Evolutionary conservation across 2,797 vertebrate genomes (phyloP).

Genomic region (Carcharodon carcharias): DNA sequence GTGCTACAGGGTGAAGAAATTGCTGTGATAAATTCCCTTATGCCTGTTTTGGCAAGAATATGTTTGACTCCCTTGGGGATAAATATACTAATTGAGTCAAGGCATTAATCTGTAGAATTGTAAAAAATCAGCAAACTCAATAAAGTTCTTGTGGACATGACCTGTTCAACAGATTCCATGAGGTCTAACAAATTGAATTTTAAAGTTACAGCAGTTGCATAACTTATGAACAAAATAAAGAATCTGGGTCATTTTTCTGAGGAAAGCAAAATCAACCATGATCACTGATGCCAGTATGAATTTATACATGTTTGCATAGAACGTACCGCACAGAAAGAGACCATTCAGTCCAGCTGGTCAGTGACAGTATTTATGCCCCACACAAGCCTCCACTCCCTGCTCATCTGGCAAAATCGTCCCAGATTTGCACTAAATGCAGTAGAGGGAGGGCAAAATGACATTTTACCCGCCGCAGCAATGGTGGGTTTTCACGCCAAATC

Average conservation of each 20-base stretch:
- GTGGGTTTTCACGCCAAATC: no score
- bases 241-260: not conserved
- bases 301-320: not conserved
- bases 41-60: not conserved
- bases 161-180: not conserved
- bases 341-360: not conserved
- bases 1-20: not conserved
- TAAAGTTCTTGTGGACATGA: not conserved
- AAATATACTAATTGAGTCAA: not conserved
- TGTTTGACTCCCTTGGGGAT: not conserved
- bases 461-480: no score
- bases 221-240: not conserved
- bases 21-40: not conserved
- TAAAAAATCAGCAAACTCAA: not conserved
- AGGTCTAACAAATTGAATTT: not conserved
- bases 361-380: not conserved
- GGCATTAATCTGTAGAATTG: not conserved
- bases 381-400: not conserved
- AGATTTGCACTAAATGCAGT: no score
- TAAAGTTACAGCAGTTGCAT: not conserved
- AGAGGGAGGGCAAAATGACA: no score
- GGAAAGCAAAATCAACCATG: not conserved
- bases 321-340: not conserved
- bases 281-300: not conserved
- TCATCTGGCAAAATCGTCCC: no score